These are phyloP conservation scores for Lindbergichthys nudifrons DNA, from an alignment of 2,797 vertebrate species.

Conservation along the genomic window DNA sequence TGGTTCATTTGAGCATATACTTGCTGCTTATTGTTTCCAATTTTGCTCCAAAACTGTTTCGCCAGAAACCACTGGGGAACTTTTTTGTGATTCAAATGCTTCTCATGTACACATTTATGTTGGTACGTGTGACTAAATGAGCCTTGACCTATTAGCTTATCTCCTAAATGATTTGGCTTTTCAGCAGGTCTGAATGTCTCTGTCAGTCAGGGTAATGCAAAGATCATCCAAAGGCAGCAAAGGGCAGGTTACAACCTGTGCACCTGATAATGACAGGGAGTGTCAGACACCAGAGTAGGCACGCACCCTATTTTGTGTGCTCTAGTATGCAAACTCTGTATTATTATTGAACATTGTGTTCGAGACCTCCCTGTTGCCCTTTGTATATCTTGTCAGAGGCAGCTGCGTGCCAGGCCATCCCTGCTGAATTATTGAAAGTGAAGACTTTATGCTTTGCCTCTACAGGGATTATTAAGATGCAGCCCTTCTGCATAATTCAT, in stretches of 20 bases:
- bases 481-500: conserved; percentile 60
- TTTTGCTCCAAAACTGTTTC: conserved; percentile 9
- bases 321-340: conserved; percentile 27
- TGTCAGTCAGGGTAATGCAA: conserved; percentile 25
- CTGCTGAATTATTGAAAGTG: conserved; percentile 80
- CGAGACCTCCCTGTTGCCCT: conserved; percentile 52
- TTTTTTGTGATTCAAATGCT: conserved; percentile 16
- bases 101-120: conserved; percentile 35
- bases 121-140: conserved; percentile 14
- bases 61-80: background rate
- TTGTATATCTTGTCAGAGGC: conserved; percentile 59
- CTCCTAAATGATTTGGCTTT: conserved; percentile 40
- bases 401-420: conserved; percentile 61
- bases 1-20: conserved; percentile 34
- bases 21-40: background rate
- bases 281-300: conserved; percentile 30
- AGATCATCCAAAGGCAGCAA: conserved; percentile 39
- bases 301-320: conserved; percentile 38
- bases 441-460: conserved; percentile 53
- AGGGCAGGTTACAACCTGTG: conserved; percentile 58
- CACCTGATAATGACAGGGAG: conserved; percentile 27
- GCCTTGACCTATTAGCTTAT: conserved; percentile 36
- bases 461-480: conserved; percentile 63
- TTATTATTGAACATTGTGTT: conserved; percentile 37
- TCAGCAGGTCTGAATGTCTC: conserved; percentile 36